phyloP scores from a whole-genome alignment of 2,797 vertebrate genomes.

The Aythya fuligula region DNA sequence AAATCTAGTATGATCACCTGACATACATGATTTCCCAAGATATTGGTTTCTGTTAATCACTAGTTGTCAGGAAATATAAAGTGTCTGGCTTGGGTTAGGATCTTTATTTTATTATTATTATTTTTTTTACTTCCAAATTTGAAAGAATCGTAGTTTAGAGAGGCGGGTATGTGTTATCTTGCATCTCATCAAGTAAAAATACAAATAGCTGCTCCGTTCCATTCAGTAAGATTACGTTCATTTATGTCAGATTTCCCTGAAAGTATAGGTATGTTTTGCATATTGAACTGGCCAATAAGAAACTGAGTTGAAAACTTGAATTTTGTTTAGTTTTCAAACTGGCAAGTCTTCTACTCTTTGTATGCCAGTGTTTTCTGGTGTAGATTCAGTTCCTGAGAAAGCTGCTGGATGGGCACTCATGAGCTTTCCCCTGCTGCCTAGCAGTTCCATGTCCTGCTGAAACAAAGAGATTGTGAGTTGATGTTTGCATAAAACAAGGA shows the following conservation, averaged over 20 bases:
- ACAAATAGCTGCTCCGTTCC: not conserved
- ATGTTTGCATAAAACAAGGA: not conserved
- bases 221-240: not conserved
- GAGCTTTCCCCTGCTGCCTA: not conserved
- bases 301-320: not conserved
- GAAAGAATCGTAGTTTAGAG: not conserved
- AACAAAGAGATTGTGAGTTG: not conserved
- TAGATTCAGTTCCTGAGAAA: not conserved
- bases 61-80: not conserved
- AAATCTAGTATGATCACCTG: not conserved
- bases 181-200: not conserved
- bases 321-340: not conserved
- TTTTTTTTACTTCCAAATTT: not conserved
- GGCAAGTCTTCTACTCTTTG: not conserved
- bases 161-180: not conserved
- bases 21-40: not conserved
- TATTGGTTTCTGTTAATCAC: not conserved
- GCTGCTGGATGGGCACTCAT: not conserved
- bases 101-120: not conserved
- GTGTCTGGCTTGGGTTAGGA: not conserved
- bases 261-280: not conserved
- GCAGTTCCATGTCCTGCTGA: not conserved
- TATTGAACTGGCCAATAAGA: not conserved
- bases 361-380: not conserved
- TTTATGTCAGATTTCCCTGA: not conserved